Base-by-base conservation (phyloP, 2,888 invertebrate genomes). In the Tanypteryx hageni region DNA sequence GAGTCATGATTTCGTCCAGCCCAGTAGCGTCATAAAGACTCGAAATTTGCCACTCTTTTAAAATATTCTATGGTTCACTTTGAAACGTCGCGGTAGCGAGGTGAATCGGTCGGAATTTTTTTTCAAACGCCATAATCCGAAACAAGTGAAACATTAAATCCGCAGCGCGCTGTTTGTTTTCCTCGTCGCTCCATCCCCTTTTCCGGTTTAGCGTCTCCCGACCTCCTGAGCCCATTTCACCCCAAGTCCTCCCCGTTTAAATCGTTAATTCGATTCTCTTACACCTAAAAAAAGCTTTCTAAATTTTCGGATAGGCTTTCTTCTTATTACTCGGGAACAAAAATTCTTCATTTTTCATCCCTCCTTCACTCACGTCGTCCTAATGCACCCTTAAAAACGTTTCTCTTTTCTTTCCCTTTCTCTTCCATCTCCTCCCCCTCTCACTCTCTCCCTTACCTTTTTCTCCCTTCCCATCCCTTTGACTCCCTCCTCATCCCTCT, bases 201-300 rank as follows among this genome's bases (percentile, higher is more conserved):
- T 44, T 44, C 44, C 5, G 44, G 44, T 44, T 44, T 44, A 1
- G 44, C 44, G 44, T 44, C 44, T 44, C 44, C 44, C 44, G 22
- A 76, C 76, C 76, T 76, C 22, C 76, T 13, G 22, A 22, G n/a
- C 18, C 68, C 2, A 44, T 44, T 44, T 44, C 44, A 7, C 68
- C 68, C n/a, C 10, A 68, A 64, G 22, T 22, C 22, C 68, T 68
- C n/a, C 68, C 18, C 76, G 22, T 27, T 27, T 27, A 27, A 27
- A 22, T 76, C 76, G 76, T 11, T 13, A 76, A 76, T 76, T 76
- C 76, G 76, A 76, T 76, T 22, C 76, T 76, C 22, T 76, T 76
- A 76, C 76, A 13, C 76, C 44, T 44, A 44, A 44, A 76, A 76
- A 76, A 76, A 76, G 76, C 76, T 76, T 76, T 76, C 76, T 76